Evolutionary conservation across 2,888 invertebrate species (phyloP), one percentile per base, ranked within the genome.

Genomic region (Neoitamus cyanurus): DNA sequence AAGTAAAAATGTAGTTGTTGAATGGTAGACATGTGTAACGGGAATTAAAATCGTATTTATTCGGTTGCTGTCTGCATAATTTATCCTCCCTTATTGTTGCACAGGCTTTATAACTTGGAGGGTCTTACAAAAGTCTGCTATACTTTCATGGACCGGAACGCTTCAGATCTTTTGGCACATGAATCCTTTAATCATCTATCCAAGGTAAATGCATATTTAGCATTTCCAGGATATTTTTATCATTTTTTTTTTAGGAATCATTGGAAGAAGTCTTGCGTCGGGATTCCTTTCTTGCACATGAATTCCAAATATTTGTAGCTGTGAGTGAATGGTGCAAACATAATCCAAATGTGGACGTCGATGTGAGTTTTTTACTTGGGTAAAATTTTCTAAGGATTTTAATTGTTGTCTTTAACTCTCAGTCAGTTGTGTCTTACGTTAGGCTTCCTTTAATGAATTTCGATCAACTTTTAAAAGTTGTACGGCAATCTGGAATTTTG

Each of bases 211-310:
- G 58, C 82, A 68, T 83, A 83, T 85, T 90, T 31, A 75, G 7
- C 9, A n/a, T n/a, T n/a, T n/a, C n/a, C n/a, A n/a, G n/a, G 42
- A 25, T 6, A 77, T 25, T 46, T 46, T 25, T 37, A 37, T 1
- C 25, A 28, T 25, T 78, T 34, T 34, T 25, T 89, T 87, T 88
- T 95, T 93, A 93, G 90, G 91, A 91, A 87, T 91, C 98, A 0
- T 91, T 99, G 83, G 94, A 95, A 88, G 96, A 97, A 89, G 93
- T 99, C 7, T 92, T 99, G 37, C 94, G 95, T 80, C 93, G 99
- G 78, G 97, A 99, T 91, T 98, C 99, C 6, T 99, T 99, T 92
- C 99, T 97, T 92, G 98, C 98, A 0, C 95, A 96, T 0, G 99
- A 99, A 92, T 97, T 97, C 48, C 96, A 98, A 88, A 98, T 99